Percentiles rank a stretch among this genome's conserved stretches.
These are phyloP conservation scores for Patella vulgata DNA, from an alignment of 1,140 invertebrate species.

Conservation along the genomic window DNA sequence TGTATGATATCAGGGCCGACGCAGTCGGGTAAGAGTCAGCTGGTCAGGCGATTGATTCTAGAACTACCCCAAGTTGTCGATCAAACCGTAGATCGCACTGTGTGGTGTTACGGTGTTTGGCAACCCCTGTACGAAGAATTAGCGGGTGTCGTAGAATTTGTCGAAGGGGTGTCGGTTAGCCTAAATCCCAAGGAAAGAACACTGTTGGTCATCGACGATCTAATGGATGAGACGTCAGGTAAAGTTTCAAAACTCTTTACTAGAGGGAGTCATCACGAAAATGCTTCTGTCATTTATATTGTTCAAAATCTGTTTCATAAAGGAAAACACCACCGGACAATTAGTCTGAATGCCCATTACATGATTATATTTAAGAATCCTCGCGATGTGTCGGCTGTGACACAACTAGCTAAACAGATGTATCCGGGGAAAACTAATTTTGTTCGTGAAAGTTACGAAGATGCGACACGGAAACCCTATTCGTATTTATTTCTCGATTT, in stretches of 20 bases:
- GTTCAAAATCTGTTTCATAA: constrained; percentile 32
- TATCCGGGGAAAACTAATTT: constrained; percentile 17
- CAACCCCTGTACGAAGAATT: neutral
- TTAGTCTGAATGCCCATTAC: constrained; percentile 35
- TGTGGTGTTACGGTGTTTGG: constrained; percentile 31
- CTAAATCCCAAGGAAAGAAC: neutral
- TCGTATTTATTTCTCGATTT: constrained; percentile 34
- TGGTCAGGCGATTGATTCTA: no score
- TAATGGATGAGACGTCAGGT: constrained; percentile 21
- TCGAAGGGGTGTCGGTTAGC: neutral
- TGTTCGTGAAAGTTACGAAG: constrained; percentile 20
- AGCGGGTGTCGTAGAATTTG: constrained; percentile 9
- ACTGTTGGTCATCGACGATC: constrained; percentile 21
- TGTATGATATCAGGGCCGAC: neutral
- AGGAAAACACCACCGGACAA: constrained; percentile 29
- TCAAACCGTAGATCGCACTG: constrained; percentile 10
- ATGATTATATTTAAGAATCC: constrained; percentile 34
- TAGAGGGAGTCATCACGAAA: constrained; percentile 22
- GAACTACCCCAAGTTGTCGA: neutral
- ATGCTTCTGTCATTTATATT: constrained; percentile 22
- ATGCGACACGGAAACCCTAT: constrained; percentile 15
- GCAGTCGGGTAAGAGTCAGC: neutral
- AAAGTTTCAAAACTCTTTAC: constrained; percentile 22
- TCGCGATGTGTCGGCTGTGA: constrained; percentile 5
- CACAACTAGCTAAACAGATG: constrained; percentile 16